A percentile compares a stretch with the other conserved stretches of the same genome.
These are phyloP conservation scores for Planiliza haematocheilus DNA, from an alignment of 2,113 vertebrate genomes.

Conservation along the genomic window DNA sequence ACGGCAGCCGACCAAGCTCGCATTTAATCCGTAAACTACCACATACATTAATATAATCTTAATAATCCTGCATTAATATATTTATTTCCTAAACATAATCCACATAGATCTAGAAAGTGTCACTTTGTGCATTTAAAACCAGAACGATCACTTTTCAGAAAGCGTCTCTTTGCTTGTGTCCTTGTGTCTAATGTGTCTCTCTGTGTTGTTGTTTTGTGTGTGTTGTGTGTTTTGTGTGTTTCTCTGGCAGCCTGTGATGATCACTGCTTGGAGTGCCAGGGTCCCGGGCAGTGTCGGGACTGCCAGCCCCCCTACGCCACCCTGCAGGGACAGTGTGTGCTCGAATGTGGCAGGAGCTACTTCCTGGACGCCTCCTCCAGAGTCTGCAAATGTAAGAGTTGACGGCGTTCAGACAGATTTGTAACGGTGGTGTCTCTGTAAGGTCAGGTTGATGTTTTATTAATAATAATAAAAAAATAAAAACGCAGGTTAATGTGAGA, in stretches of 20 bases:
- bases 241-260: slow-evolving; percentile 87
- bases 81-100: no score
- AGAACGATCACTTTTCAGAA: no score
- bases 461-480: no score
- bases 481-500: no score
- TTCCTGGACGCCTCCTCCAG: slow-evolving; percentile 73
- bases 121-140: no score
- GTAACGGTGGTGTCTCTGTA: no score
- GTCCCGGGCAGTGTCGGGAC: slow-evolving; percentile 79
- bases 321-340: slow-evolving; percentile 83
- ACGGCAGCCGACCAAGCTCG: no score
- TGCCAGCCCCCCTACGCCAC: slow-evolving; percentile 85
- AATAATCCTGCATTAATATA: no score
- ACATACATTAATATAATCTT: no score
- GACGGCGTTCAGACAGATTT: accelerated
- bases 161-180: not conserved
- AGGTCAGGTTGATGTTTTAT: no score
- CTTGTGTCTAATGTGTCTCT: not conserved
- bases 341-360: slow-evolving; percentile 81
- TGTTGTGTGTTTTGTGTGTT: slow-evolving; percentile 13
- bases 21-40: no score
- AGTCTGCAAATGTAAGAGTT: slow-evolving; percentile 84
- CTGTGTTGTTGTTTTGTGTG: not conserved
- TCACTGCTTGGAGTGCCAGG: slow-evolving; percentile 85
- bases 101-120: no score